Evolutionary conservation across 2,888 invertebrate genomes (phyloP).

Genomic region (Tachina lurida): DNA sequence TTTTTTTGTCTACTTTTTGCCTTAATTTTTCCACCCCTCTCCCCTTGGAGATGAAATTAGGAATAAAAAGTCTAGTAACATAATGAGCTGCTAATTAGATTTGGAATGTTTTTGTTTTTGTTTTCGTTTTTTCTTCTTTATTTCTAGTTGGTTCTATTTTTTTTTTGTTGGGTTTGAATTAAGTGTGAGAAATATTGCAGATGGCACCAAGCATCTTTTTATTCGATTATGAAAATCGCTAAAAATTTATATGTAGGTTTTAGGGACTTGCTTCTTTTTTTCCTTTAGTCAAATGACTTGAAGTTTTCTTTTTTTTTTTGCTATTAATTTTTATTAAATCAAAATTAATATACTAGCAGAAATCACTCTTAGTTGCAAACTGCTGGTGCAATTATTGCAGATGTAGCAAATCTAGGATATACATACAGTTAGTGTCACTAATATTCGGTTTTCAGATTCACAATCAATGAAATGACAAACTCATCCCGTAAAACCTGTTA

Average conservation of each 20-base stretch:
- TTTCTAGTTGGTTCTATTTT: conserved; percentile 2
- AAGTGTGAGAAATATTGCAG: conserved; percentile 48
- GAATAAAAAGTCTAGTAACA: conserved; percentile 44
- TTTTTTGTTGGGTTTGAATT: conserved; percentile 34
- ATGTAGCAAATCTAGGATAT: too few species aligned
- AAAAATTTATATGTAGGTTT: neutral
- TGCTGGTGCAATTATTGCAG: too few species aligned
- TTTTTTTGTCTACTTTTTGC: conserved; percentile 63
- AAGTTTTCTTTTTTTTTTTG: neutral
- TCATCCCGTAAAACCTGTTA: too few species aligned
- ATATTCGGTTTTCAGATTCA: too few species aligned
- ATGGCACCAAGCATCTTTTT: neutral
- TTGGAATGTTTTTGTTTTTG: conserved; percentile 72
- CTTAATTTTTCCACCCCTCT: conserved; percentile 37
- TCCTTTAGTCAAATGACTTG: neutral
- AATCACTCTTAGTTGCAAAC: too few species aligned
- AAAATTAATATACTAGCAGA: too few species aligned
- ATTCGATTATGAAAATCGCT: conserved; percentile 17
- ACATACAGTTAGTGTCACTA: too few species aligned
- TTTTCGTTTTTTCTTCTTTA: conserved; percentile 30
- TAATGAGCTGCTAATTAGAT: conserved; percentile 81
- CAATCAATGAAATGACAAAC: too few species aligned
- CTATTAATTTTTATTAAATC: neutral
- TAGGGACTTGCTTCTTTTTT: neutral
- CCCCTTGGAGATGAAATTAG: neutral